Conservation (phyloP, 2,888 invertebrate genomes). For the Macrophya alboannulata region DNA sequence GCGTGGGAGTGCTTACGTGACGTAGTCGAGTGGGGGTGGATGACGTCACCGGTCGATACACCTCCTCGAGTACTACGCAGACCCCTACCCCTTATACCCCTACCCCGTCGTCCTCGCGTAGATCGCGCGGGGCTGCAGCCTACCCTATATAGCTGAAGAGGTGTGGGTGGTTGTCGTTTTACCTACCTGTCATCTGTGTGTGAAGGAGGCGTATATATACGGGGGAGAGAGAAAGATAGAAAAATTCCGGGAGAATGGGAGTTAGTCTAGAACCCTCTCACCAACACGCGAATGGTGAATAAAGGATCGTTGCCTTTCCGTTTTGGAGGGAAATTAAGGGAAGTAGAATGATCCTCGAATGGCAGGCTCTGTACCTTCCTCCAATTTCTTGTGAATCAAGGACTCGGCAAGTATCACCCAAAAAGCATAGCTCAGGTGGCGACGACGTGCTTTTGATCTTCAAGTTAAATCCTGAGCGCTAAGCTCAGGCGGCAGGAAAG, state of each 20-base stretch:
- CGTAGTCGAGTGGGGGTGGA: constrained; percentile 74
- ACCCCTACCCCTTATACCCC: constrained; percentile 59
- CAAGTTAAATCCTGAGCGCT: constrained; percentile 27
- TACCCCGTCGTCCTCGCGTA: constrained; percentile 41
- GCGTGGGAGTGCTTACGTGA: constrained; percentile 70
- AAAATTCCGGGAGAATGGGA: constrained; percentile 17
- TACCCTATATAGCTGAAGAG: constrained; percentile 42
- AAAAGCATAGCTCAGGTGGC: constrained; percentile 30
- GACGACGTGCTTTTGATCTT: constrained; percentile 29
- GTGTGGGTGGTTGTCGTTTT: constrained; percentile 46
- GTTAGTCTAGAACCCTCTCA: constrained; percentile 30
- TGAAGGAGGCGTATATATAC: not conserved
- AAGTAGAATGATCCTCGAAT: constrained; percentile 31
- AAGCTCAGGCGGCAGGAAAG: constrained; percentile 4
- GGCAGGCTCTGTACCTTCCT: not conserved
- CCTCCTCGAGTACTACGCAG: constrained; percentile 74
- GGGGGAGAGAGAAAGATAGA: not conserved
- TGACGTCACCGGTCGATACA: constrained; percentile 78
- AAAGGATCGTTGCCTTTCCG: constrained; percentile 47
- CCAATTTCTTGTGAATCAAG: constrained; percentile 6
- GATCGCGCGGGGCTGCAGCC: constrained; percentile 46
- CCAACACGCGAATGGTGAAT: constrained; percentile 43
- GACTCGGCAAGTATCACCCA: constrained; percentile 30
- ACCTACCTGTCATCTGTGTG: constrained; percentile 1
- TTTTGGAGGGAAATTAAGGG: constrained; percentile 44